Base-by-base conservation (phyloP, 2,888 invertebrate species). In the Drosophila mulleri region DNA sequence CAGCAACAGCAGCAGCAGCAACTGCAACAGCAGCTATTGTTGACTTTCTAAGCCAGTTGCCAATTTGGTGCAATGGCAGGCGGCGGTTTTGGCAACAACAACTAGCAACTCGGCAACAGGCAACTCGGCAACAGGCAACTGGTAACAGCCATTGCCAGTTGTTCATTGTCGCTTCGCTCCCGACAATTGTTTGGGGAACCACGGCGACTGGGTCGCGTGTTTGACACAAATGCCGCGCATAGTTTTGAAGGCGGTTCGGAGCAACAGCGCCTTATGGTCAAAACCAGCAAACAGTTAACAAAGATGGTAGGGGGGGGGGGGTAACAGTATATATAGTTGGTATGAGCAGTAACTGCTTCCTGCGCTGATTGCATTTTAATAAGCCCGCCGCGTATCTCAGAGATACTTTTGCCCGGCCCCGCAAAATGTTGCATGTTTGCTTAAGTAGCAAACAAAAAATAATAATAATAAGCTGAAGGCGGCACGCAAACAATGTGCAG, bases 331-430 rank as follows among this genome's bases (percentile, higher is more conserved):
- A n/a, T n/a, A n/a, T n/a, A n/a, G 26, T 29, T 11, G 18, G 59
- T 69, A 44, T 67, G 20, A 44, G 50, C 65, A 50, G 73, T 45
- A 47, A 61, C 37, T 52, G 81, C 82, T 84, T 84, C 87, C 84
- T 88, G 87, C 67, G 89, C 79, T 85, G 87, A 88, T 85, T 88
- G 89, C 82, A 77, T 88, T 85, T 88, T 88, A 85, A 85, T 85
- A 86, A 75, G 86, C 67, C 58, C 6, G 44, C 59, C 63, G 65
- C 54, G 75, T 75, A 79, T 69, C 83, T 77, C 12, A n/a, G 5
- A 73, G 79, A 79, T 78, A 72, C 67, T 67, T 52, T 57, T 37
- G 44, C 53, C 41, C 47, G 23, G 62, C 48, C 39, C 11, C 45
- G 32, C 56, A 63, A 60, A 69, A 72, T 73, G 72, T 87, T 84